These are phyloP conservation scores for Sebastes minor DNA, from an alignment of 2,797 vertebrate species.

Conservation along the genomic window DNA sequence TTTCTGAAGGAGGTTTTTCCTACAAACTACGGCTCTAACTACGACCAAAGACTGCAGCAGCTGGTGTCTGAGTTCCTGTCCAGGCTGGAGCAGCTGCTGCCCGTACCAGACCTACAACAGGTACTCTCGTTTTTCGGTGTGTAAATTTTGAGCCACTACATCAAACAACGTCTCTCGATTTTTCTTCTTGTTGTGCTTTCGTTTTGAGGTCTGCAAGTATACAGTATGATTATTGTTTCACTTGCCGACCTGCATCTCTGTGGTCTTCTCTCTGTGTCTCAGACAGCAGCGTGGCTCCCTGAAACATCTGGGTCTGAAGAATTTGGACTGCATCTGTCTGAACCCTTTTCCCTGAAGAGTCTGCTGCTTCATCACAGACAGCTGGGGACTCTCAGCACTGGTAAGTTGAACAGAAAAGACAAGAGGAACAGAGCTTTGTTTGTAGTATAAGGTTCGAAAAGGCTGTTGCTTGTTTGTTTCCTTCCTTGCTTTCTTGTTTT, in stretches of 20 bases:
- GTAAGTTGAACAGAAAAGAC: conserved; percentile 26
- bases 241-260: not conserved
- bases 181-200: not conserved
- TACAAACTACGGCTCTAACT: conserved; percentile 54
- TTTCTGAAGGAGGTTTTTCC: conserved; percentile 67
- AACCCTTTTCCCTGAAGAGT: conserved; percentile 49
- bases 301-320: conserved; percentile 45
- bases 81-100: conserved; percentile 71
- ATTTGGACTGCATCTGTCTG: conserved; percentile 47
- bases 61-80: conserved; percentile 64
- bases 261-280: conserved; percentile 1
- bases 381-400: conserved; percentile 38
- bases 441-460: not conserved
- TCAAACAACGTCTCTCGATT: not conserved
- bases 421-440: not conserved
- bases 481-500: not conserved
- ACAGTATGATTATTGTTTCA: not conserved
- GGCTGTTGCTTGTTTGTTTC: not conserved
- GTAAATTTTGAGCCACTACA: not conserved
- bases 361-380: conserved; percentile 68
- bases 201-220: not conserved
- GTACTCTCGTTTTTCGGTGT: conserved; percentile 20
- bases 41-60: conserved; percentile 57
- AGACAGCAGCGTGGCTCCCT: conserved; percentile 65
- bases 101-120: conserved; percentile 64